These are phyloP conservation scores for Frankliniella intonsa DNA, from an alignment of 2,888 invertebrate species.

Conservation along the genomic window DNA sequence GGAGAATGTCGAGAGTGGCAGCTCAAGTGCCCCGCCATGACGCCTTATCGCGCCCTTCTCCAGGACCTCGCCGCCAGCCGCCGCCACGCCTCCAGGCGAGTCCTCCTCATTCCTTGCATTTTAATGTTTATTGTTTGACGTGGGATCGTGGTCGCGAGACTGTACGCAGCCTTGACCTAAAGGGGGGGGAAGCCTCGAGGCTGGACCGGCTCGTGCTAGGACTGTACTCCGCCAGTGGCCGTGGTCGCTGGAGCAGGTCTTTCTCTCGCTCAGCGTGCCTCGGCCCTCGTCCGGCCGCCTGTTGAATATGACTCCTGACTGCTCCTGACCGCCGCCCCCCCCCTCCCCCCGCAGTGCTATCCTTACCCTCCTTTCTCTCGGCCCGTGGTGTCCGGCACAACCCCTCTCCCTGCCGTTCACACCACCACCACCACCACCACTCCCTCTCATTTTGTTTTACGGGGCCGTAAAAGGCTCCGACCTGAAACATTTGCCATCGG, in stretches of 20 bases:
- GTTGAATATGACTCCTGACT: background rate
- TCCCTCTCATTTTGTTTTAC: constrained; percentile 19
- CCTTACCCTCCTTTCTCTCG: background rate
- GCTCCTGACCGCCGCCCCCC: background rate
- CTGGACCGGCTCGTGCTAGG: no score
- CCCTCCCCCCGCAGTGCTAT: background rate
- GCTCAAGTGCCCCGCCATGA: no score
- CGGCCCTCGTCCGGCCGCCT: background rate
- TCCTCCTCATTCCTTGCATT: no score
- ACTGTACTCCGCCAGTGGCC: no score
- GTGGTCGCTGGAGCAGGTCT: no score
- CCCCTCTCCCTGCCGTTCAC: background rate
- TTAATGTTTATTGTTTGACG: no score
- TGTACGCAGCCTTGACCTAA: no score
- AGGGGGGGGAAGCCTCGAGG: no score
- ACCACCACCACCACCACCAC: background rate
- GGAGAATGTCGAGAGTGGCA: background rate
- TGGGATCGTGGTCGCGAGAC: no score
- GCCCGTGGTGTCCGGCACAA: background rate
- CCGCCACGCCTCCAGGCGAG: no score
- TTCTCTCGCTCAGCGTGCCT: background rate
- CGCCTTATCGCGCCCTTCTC: no score
- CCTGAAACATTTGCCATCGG: constrained; percentile 24
- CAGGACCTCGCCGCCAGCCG: no score
- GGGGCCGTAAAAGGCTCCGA: background rate